Evolutionary conservation across 2,888 invertebrate genomes (phyloP).

Genomic region (Stenodema calcarata): DNA sequence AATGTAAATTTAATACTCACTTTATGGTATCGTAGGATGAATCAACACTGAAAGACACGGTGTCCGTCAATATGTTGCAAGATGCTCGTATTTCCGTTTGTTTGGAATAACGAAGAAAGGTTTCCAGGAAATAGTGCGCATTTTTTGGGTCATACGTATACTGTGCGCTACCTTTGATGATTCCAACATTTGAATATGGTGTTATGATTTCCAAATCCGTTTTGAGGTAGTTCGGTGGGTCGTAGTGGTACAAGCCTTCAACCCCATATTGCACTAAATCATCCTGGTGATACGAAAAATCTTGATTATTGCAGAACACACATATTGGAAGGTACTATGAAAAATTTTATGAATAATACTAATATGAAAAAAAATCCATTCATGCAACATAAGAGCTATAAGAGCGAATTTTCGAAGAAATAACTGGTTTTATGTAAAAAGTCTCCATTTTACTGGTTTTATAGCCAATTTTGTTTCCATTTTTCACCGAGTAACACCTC

Average conservation of each 20-base stretch:
- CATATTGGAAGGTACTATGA: too few species aligned
- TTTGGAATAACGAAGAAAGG: conserved; percentile 56
- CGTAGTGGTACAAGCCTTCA: conserved; percentile 60
- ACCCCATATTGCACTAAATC: conserved; percentile 57
- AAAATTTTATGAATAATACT: too few species aligned
- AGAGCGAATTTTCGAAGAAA: too few species aligned
- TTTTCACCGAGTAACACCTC: too few species aligned
- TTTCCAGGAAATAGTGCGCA: conserved; percentile 55
- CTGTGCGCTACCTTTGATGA: conserved; percentile 58
- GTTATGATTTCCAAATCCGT: conserved; percentile 60
- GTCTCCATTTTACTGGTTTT: too few species aligned
- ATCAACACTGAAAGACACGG: conserved; percentile 56
- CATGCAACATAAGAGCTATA: too few species aligned
- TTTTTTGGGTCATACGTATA: conserved; percentile 58
- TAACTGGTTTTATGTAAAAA: too few species aligned
- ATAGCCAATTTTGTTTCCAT: too few species aligned
- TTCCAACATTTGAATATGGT: conserved; percentile 61
- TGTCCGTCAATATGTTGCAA: conserved; percentile 53
- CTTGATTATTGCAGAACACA: not conserved
- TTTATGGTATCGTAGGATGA: conserved; percentile 56
- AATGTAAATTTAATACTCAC: conserved; percentile 40
- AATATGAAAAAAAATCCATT: too few species aligned
- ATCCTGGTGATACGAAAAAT: conserved; percentile 43
- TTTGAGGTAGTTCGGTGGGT: conserved; percentile 59
- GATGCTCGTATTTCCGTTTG: conserved; percentile 56